Base-by-base conservation (phyloP, 2,113 vertebrate species). In the Romanogobio albipinnatus region DNA sequence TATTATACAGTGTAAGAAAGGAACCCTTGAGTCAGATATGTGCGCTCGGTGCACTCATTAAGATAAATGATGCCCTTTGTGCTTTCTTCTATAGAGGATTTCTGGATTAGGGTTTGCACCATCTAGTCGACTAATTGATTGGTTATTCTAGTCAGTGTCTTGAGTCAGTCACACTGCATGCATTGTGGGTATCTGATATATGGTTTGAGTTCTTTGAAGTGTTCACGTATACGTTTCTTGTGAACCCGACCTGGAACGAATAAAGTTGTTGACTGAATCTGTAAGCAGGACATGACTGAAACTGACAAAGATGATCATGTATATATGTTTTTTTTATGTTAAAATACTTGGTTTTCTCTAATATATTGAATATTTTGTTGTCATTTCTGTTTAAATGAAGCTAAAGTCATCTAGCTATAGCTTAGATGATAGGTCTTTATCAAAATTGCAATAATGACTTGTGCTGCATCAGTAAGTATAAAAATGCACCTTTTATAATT, bases 21-120 rank as follows among this genome's bases (percentile, higher is more conserved):
- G 36, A 58, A 82, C 24, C 45, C 56, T 53, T 22, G 9, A 29
- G 47, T 76, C 61, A 82, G 53, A 85, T 61, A 45, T 64, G 26
- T 61, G 19, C 13, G 14, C 24, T 71, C 13, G 61, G 39, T 49
- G 51, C 24, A 22, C 66, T 22, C 47, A 76, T 59, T 43, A 78
- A 71, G 74, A 70, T 83, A 58, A 39, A 76, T 36, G 11, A 53
- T 70, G 17, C 56, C 7, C 5, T 61, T 39, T 59, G 56, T 76
- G 19, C 47, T 13, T 24, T 3, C 45, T 43, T 68, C 9, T 76
- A 58, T 61, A 43, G 53, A 29, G 4, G 56, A 26, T 79, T 61
- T 79, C 36, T 26, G 19, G 24, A 0, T 7, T 47, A 73, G 0
- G 43, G 70, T 73, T 74, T 24, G 22, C 19, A 70, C 17, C 33